Percentiles rank a stretch among this genome's conserved stretches.
Evolutionary conservation across 2,888 invertebrate species (phyloP).

Genomic region (Epicampocera succincta): DNA sequence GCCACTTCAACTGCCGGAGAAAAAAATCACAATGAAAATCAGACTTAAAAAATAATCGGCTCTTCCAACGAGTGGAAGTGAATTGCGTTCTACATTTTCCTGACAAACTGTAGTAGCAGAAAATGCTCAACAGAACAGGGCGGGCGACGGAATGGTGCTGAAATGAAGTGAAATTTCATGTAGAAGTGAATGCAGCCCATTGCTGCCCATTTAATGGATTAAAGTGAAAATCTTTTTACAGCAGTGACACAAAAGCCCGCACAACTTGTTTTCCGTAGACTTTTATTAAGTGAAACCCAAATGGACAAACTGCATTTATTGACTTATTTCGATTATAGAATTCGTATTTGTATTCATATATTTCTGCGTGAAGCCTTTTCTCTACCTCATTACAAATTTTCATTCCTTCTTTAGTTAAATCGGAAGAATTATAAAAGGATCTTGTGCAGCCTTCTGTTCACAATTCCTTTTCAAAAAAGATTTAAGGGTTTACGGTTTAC

Average conservation of each 20-base stretch:
- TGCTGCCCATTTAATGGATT: no score
- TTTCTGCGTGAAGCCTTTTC: conserved; percentile 12
- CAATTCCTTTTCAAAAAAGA: conserved; percentile 22
- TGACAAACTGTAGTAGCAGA: background rate
- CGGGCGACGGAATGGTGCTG: no score
- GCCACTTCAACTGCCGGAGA: background rate
- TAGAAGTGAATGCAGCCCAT: no score
- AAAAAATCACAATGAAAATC: conserved; percentile 22
- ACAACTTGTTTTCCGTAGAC: conserved; percentile 23
- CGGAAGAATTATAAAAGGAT: conserved; percentile 9
- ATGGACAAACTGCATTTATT: conserved; percentile 72
- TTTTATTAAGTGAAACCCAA: background rate
- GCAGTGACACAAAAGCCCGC: background rate
- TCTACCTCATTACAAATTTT: conserved; percentile 1
- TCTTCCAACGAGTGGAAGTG: conserved; percentile 51
- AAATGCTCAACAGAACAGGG: conserved; percentile 27
- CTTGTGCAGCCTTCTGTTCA: conserved; percentile 43
- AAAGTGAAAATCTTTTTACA: no score
- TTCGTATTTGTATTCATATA: conserved; percentile 6
- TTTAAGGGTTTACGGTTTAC: conserved; percentile 68
- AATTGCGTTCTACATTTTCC: background rate
- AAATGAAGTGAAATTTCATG: no score
- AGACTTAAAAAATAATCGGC: conserved; percentile 19
- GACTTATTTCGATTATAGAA: conserved; percentile 62
- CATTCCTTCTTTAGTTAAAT: conserved; percentile 3